These are phyloP conservation scores for Sialis lutaria DNA, from an alignment of 2,888 invertebrate species.

Conservation along the genomic window DNA sequence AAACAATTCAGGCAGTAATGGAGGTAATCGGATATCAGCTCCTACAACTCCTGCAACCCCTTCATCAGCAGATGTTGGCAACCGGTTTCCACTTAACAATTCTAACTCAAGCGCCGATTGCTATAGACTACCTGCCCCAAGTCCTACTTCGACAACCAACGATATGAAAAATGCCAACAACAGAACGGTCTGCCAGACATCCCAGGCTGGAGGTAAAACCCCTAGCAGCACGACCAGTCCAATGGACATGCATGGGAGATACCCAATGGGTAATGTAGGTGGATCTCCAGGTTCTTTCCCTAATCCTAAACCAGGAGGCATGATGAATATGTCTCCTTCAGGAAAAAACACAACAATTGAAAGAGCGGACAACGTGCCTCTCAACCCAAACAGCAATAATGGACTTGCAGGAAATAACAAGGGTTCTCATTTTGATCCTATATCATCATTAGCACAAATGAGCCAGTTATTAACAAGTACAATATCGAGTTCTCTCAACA, in stretches of 20 bases:
- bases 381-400: slow-evolving; percentile 44
- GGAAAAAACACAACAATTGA: slow-evolving; percentile 22
- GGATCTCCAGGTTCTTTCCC: slow-evolving; percentile 33
- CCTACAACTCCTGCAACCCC: slow-evolving; percentile 32
- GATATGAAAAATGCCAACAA: slow-evolving; percentile 8
- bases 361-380: slow-evolving; percentile 41
- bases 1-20: slow-evolving; percentile 1
- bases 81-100: slow-evolving; percentile 25
- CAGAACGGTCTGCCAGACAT: slow-evolving; percentile 3
- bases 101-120: slow-evolving; percentile 23
- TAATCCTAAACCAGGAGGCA: slow-evolving; percentile 25
- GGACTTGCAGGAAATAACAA: slow-evolving; percentile 37
- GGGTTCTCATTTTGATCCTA: slow-evolving; percentile 73
- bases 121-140: slow-evolving; percentile 29
- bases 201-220: slow-evolving; percentile 11
- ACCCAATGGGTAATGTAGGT: slow-evolving; percentile 30
- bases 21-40: slow-evolving; percentile 21
- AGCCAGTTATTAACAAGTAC: slow-evolving; percentile 79
- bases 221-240: slow-evolving; percentile 18
- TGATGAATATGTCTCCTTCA: slow-evolving; percentile 26
- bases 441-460: slow-evolving; percentile 88
- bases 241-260: slow-evolving; percentile 18
- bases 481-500: slow-evolving; percentile 39
- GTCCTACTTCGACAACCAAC: slow-evolving; percentile 24
- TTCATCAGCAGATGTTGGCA: slow-evolving; percentile 27